phyloP scores from a whole-genome alignment of 2,113 vertebrate genomes.

The Saimiri boliviensis region DNA sequence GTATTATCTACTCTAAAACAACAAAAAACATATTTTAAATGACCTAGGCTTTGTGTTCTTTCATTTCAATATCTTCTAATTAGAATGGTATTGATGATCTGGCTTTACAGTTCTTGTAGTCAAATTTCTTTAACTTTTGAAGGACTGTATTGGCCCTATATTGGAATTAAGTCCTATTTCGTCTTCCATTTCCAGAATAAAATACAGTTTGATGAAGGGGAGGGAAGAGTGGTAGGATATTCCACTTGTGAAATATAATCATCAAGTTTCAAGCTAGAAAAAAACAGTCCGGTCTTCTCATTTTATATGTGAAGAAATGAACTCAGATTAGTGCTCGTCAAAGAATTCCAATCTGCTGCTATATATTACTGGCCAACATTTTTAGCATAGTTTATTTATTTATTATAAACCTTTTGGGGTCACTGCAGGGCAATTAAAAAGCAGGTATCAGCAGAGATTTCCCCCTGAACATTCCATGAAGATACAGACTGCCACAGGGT shows the following conservation, averaged over 20 bases:
- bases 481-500: not conserved
- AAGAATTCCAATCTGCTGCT: not conserved
- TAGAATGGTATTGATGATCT: slow-evolving; percentile 28
- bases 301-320: slow-evolving; percentile 29
- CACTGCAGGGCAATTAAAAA: slow-evolving; percentile 38
- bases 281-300: slow-evolving; percentile 1
- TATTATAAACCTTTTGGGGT: slow-evolving; percentile 28
- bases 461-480: slow-evolving; percentile 11
- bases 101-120: not conserved
- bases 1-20: not conserved
- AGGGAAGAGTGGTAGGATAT: not conserved
- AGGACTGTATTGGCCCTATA: not conserved
- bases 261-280: slow-evolving; percentile 32
- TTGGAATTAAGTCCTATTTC: not conserved
- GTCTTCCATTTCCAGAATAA: slow-evolving; percentile 20
- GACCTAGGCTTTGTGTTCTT: not conserved
- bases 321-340: slow-evolving; percentile 17
- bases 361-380: not conserved
- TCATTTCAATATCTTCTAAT: not conserved
- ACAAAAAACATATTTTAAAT: not conserved
- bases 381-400: slow-evolving; percentile 35
- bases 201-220: not conserved
- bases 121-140: slow-evolving; percentile 30
- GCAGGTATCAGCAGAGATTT: slow-evolving; percentile 28
- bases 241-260: not conserved